Base-by-base conservation (phyloP, 2,888 invertebrate species). In the Trachelus iudaicus region DNA sequence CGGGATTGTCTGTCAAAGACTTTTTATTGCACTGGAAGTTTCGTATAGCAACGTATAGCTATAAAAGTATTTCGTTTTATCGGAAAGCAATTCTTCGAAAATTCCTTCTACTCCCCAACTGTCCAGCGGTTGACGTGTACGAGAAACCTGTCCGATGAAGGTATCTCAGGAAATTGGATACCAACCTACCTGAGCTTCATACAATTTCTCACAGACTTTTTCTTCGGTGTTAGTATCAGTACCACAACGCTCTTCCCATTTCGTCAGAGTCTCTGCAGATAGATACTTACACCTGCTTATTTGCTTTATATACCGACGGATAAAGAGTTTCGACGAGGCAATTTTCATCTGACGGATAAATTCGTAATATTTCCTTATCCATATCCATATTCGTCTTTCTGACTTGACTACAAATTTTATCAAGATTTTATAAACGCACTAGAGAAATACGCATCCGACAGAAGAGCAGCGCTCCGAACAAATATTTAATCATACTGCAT, bases 101-200 rank as follows among this genome's bases (percentile, higher is more conserved):
- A 56, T 56, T 56, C 56, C 9, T 56, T 56, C 56, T 23, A 23
- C 56, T 23, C 6, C 23, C 56, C 9, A 9, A 23, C 56, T 56
- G 56, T 23, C 23, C 56, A 56, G 56, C 80, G 81, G 81, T 81
- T 81, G 83, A 82, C 79, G 80, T 80, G 23, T 75, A 77, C 34
- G 30, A 73, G 33, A 56, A 34, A 56, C 75, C 23, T 69, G 33
- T 80, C 79, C 81, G 79, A 76, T 80, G 73, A 78, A 80, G 79
- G 81, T 84, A 82, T 73, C 75, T 78, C 80, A 78, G 83, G 82
- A 85, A 85, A 85, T 84, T 83, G 84, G 81, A 82, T 79, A 81
- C 83, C 56, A 23, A 56, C 23, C 56, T 56, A 56, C 56, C 23
- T 56, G 56, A 56, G 56, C 56, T 56, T 56, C 9, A 23, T 56